Percentiles rank a stretch among this genome's conserved stretches.
phyloP scores from a whole-genome alignment of 2,113 vertebrate species.

The Pseudonaja textilis region DNA sequence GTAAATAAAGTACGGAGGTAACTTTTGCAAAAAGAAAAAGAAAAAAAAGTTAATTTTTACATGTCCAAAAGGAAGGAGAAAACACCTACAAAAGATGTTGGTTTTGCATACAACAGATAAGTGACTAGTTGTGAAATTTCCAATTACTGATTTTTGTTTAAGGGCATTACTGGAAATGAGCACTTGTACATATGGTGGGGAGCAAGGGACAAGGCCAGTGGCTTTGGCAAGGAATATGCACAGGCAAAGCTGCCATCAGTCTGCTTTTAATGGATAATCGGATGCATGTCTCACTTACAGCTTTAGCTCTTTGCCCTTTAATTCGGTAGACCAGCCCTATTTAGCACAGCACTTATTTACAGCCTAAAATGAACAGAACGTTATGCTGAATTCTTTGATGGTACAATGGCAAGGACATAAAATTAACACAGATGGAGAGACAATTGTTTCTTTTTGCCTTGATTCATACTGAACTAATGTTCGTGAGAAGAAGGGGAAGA shows the following conservation, averaged over 20 bases:
- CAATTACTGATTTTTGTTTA: neutral
- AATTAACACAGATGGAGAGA: neutral
- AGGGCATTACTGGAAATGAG: neutral
- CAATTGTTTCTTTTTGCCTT: constrained; percentile 26
- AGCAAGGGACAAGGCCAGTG: neutral
- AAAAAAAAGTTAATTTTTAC: neutral
- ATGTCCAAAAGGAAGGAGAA: neutral
- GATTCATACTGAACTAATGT: neutral
- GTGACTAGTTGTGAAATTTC: neutral
- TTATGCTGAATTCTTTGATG: neutral
- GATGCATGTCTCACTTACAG: constrained; percentile 16
- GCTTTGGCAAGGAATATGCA: constrained; percentile 13
- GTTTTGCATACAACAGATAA: neutral
- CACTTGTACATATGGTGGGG: neutral
- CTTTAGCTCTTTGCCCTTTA: neutral
- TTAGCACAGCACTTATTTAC: constrained; percentile 9
- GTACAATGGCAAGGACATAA: neutral
- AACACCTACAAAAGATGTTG: neutral
- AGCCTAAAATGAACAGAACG: constrained; percentile 10
- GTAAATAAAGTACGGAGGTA: neutral
- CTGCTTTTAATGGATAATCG: neutral
- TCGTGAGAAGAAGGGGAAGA: neutral
- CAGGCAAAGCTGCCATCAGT: neutral
- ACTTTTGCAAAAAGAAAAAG: neutral
- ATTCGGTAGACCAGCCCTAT: neutral